Evolutionary conservation across 2,888 invertebrate genomes (phyloP).

Genomic region (Oscheius sp.): DNA sequence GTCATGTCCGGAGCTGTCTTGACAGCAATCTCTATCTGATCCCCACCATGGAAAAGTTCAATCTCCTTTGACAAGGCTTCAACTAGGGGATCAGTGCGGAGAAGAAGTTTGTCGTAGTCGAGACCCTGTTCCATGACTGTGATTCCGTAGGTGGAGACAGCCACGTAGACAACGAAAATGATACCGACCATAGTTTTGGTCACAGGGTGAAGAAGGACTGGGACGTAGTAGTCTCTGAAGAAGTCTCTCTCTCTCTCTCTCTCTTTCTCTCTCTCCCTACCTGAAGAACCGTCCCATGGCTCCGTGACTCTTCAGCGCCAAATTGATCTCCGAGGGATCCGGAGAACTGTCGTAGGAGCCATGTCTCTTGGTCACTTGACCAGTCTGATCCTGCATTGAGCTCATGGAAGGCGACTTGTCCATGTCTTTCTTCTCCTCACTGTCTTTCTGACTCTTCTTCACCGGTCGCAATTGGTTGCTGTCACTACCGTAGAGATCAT

Average conservation of each 20-base stretch:
- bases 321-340: conserved; percentile 49
- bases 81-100: conserved; percentile 68
- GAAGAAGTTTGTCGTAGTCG: conserved; percentile 71
- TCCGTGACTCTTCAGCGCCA: conserved; percentile 60
- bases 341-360: conserved; percentile 34
- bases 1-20: conserved; percentile 68
- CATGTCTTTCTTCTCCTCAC: not conserved
- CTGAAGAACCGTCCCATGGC: conserved; percentile 67
- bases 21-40: conserved; percentile 71
- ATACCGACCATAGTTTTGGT: conserved; percentile 79
- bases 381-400: conserved; percentile 1
- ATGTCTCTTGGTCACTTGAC: conserved; percentile 3
- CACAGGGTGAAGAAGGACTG: conserved; percentile 66
- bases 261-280: conserved; percentile 29
- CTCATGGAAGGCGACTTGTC: conserved; percentile 4
- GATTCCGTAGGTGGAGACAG: conserved; percentile 83
- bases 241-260: too few relatives aligned
- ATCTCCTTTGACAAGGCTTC: conserved; percentile 68
- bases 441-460: conserved; percentile 7
- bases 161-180: conserved; percentile 83
- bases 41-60: conserved; percentile 72
- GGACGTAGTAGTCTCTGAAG: conserved; percentile 69
- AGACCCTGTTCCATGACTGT: conserved; percentile 77
- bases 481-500: conserved; percentile 47
- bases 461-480: conserved; percentile 38